Evolutionary conservation across 2,888 invertebrate species (phyloP).

Genomic region (Rhimphoctona megacephalus): DNA sequence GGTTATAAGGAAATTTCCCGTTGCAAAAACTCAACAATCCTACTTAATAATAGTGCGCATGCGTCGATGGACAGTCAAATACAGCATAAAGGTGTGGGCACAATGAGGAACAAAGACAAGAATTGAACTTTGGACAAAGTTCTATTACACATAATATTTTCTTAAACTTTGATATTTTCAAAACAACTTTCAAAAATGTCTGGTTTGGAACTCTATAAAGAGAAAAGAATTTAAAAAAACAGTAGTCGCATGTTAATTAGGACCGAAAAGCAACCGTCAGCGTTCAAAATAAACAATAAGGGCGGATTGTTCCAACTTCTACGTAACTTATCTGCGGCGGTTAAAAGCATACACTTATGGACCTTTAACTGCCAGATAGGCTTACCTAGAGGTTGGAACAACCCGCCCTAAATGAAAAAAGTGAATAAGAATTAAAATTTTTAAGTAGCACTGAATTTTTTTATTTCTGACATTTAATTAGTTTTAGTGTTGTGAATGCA

Average conservation of each 20-base stretch:
- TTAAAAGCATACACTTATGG: too few relatives aligned
- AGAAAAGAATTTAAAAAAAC: background rate
- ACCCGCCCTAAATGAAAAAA: background rate
- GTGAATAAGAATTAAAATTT: background rate
- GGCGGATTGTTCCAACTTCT: too few relatives aligned
- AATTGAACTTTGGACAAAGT: background rate
- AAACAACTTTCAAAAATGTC: background rate
- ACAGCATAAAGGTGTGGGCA: background rate
- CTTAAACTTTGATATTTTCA: too few relatives aligned
- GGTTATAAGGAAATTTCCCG: conserved; percentile 1
- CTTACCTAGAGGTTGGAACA: too few relatives aligned
- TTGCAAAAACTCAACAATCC: background rate
- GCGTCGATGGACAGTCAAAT: background rate
- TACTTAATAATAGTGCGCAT: background rate
- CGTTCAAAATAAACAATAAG: too few relatives aligned
- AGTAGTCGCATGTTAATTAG: background rate
- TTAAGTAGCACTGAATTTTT: background rate
- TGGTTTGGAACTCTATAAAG: background rate
- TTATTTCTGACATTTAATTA: background rate
- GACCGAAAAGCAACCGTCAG: background rate
- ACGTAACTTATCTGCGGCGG: too few relatives aligned
- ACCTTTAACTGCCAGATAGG: too few relatives aligned
- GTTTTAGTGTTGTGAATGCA: conserved; percentile 12
- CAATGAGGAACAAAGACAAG: background rate
- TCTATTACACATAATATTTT: background rate